These are phyloP conservation scores for Trichopoda pennipes DNA, from an alignment of 2,888 invertebrate species.

Conservation along the genomic window DNA sequence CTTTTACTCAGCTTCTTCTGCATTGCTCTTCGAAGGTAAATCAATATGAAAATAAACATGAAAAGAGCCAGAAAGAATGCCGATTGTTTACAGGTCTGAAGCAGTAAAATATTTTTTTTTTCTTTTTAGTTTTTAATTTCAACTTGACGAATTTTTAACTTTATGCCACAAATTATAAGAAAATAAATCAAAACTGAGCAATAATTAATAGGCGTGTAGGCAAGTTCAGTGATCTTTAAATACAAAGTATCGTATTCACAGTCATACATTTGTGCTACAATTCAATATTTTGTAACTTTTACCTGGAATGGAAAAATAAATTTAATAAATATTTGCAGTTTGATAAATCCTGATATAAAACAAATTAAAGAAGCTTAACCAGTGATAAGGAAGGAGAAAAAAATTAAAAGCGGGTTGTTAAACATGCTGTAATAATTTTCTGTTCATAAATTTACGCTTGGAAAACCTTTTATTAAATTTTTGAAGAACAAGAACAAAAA, in stretches of 20 bases:
- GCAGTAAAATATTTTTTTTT: too few relatives aligned
- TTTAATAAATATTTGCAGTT: background rate
- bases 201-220: slow-evolving; percentile 40
- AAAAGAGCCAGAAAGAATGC: background rate
- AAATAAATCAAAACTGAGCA: slow-evolving; percentile 28
- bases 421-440: slow-evolving; percentile 49
- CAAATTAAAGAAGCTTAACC: background rate
- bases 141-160: background rate
- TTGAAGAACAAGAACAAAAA: background rate
- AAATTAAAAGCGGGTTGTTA: slow-evolving; percentile 55
- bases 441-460: slow-evolving; percentile 62
- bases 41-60: too few relatives aligned
- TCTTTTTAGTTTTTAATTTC: too few relatives aligned
- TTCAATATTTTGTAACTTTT: slow-evolving; percentile 28
- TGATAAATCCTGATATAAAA: background rate
- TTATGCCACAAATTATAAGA: background rate
- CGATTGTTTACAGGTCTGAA: too few relatives aligned
- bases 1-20: too few relatives aligned
- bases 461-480: slow-evolving; percentile 55
- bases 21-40: too few relatives aligned
- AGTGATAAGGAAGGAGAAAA: background rate
- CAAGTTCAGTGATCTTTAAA: slow-evolving; percentile 8
- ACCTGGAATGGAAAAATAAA: background rate
- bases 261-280: slow-evolving; percentile 49
- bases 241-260: slow-evolving; percentile 39